These are phyloP conservation scores for Nannospalax galili DNA, from an alignment of 2,113 vertebrate species.

Conservation along the genomic window DNA sequence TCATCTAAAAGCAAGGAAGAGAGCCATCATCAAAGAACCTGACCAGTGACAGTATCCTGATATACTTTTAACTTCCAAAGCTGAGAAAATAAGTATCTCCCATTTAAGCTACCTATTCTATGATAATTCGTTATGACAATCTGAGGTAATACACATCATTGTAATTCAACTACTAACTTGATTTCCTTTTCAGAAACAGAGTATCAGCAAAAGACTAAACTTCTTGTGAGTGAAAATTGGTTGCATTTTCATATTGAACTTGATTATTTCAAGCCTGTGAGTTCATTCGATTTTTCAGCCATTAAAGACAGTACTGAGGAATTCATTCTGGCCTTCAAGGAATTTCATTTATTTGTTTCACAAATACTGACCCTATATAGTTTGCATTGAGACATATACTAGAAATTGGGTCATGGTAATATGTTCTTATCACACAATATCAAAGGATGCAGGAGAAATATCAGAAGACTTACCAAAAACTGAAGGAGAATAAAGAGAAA, in stretches of 20 bases:
- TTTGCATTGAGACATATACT: neutral
- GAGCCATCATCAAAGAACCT: neutral
- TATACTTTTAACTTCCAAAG: neutral
- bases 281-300: slow-evolving; percentile 4
- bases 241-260: neutral
- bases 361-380: slow-evolving; percentile 24
- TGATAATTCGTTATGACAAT: neutral
- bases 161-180: neutral
- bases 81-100: neutral
- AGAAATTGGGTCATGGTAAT: neutral
- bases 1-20: neutral
- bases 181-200: slow-evolving; percentile 14
- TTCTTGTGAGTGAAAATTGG: neutral
- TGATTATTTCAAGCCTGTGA: slow-evolving; percentile 7
- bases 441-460: neutral
- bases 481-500: neutral
- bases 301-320: neutral
- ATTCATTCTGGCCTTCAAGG: neutral
- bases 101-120: neutral
- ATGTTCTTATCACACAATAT: neutral
- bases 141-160: neutral
- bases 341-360: slow-evolving; percentile 1
- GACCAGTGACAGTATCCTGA: neutral
- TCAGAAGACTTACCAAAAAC: neutral
- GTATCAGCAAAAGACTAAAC: neutral